Evolutionary conservation across 2,797 vertebrate genomes (phyloP), one percentile per base, ranked within the genome.

Genomic region (Coregonus sp.): DNA sequence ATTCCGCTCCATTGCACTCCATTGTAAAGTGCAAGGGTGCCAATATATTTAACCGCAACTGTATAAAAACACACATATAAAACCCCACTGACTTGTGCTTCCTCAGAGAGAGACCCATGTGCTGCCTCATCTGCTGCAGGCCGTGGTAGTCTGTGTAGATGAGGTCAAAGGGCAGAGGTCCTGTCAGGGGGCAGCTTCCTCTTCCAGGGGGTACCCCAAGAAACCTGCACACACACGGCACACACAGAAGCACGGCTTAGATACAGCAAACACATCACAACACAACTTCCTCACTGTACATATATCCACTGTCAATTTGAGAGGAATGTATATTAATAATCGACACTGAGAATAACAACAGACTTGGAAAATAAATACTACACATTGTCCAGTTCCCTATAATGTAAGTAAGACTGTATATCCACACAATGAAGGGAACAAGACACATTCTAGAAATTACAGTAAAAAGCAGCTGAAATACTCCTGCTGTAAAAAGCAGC

Each of bases 91-190:
- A 97, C 96, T 95, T 95, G 93, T 97, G 95, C 81, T 95, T 96
- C 89, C 88, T 94, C 81, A 97, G 95, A 83, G 96, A 97, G 40
- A 96, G 94, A 1, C 96, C 96, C 96, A 97, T 96, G 89, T 96
- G 93, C 82, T 95, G 95, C 76, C 94, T 96, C 95, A 97, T 96
- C 90, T 97, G 96, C 81, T 96, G 95, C 51, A 97, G 89, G 25
- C 96, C 96, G 0, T 96, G 96, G 88, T 97, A 97, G 90, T 97
- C 96, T 0, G 96, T 97, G 84, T 97, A 97, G 83, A 97, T 94
- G 82, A 97, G 94, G 91, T 97, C 95, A 0, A 96, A 96, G 51
- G 95, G 91, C 86, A 97, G 86, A 33, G 95, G 94, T 25, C 84
- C 88, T 31, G 93, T 95, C 87, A 97, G 87, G 1, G 96, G 96